Conservation (phyloP, 2,113 vertebrate species). For the Gobiocypris rarus region DNA sequence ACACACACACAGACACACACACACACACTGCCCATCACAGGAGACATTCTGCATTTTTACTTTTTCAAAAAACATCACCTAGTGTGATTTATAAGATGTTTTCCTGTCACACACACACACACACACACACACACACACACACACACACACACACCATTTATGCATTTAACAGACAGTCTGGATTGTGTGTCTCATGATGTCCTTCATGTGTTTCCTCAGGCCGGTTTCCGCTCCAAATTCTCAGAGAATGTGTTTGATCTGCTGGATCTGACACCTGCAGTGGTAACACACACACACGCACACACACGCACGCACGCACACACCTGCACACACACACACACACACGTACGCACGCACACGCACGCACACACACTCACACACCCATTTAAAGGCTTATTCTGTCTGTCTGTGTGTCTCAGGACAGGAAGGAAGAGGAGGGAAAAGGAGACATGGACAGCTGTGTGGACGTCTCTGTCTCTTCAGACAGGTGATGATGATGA, state of each 20-base stretch:
- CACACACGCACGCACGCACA: background rate
- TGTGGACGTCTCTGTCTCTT: conserved; percentile 1
- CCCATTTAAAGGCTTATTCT: background rate
- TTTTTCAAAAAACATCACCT: too few species aligned
- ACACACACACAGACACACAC: too few species aligned
- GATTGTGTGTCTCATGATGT: too few species aligned
- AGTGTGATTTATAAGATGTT: too few species aligned
- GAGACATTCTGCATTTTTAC: too few species aligned
- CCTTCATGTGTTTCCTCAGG: conserved; percentile 42
- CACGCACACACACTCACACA: background rate
- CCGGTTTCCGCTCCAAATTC: conserved; percentile 58
- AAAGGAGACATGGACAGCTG: background rate
- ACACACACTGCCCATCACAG: too few species aligned
- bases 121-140: too few species aligned
- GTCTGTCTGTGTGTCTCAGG: background rate
- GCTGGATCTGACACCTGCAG: conserved; percentile 61
- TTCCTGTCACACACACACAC: too few species aligned
- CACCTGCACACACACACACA: background rate
- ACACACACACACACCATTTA: too few species aligned
- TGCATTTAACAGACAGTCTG: too few species aligned
- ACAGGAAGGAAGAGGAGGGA: background rate
- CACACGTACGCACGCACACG: too few species aligned
- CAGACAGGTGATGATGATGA: conserved; percentile 6
- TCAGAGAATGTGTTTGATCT: conserved; percentile 69
- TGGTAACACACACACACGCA: background rate